Conservation (phyloP, 35 echinoderm and acorn worm species). For the Lytechinus variegatus region DNA sequence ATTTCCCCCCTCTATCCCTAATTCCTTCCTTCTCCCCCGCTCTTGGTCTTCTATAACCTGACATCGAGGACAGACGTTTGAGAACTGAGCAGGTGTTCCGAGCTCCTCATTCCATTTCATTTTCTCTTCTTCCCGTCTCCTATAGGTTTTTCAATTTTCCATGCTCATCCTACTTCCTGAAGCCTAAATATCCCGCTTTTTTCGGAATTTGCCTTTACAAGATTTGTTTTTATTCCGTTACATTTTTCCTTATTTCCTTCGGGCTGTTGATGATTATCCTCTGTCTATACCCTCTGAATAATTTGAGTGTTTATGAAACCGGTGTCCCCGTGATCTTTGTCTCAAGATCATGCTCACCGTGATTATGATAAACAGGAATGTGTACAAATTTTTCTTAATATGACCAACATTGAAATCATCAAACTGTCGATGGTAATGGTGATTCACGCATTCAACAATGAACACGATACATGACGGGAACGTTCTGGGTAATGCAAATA, state of each 20-base stretch:
- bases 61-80: constrained; percentile 39
- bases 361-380: neutral
- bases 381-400: too few species aligned
- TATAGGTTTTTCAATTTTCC: neutral
- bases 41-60: neutral
- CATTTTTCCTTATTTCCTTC: neutral
- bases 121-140: neutral
- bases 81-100: constrained; percentile 44
- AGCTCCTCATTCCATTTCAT: constrained; percentile 22
- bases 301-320: neutral
- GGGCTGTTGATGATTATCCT: neutral
- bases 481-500: too few species aligned
- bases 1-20: constrained; percentile 42
- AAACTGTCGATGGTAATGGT: too few species aligned
- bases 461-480: too few species aligned
- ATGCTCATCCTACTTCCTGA: neutral
- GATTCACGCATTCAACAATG: too few species aligned
- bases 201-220: neutral
- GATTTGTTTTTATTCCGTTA: neutral
- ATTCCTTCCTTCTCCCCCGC: neutral
- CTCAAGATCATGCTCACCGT: neutral
- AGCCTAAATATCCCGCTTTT: neutral
- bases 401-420: too few species aligned
- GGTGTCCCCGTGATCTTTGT: neutral
- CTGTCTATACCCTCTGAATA: neutral